Percentiles rank a stretch among this genome's conserved stretches.
These are phyloP conservation scores for Chlorodrepanis virens DNA, from an alignment of 2,113 vertebrate genomes.

Conservation along the genomic window DNA sequence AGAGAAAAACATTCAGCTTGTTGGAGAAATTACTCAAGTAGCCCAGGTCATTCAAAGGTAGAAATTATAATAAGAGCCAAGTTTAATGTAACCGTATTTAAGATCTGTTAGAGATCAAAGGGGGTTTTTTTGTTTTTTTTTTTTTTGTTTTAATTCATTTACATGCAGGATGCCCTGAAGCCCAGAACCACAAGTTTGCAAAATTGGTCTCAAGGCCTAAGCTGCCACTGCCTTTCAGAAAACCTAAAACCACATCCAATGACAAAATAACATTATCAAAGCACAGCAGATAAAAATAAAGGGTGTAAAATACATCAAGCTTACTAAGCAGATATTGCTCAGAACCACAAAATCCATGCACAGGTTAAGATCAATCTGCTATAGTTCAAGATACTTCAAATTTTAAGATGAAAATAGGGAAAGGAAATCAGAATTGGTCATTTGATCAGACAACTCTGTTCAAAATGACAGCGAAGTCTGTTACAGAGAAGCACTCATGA, in stretches of 20 bases:
- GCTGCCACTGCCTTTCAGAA: not conserved
- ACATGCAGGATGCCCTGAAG: not conserved
- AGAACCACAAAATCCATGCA: not conserved
- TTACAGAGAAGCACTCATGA: not conserved
- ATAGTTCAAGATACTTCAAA: rapidly evolving
- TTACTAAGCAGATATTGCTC: not conserved
- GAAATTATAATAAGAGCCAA: not conserved
- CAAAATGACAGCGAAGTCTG: not conserved
- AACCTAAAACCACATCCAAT: not conserved
- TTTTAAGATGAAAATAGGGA: not conserved
- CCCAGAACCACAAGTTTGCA: not conserved
- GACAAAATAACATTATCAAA: not conserved
- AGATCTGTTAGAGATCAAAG: not conserved
- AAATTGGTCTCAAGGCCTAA: not conserved
- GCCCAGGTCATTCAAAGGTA: not conserved
- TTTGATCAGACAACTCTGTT: not conserved
- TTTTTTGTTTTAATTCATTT: not conserved
- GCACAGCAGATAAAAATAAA: not conserved
- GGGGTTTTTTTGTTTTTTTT: no score
- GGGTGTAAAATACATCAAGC: not conserved
- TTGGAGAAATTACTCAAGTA: not conserved
- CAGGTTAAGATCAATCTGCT: not conserved
- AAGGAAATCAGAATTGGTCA: not conserved
- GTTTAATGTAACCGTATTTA: not conserved
- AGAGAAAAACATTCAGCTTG: not conserved